Conservation (phyloP, 2,888 invertebrate species). For the Nomada ruficornis region DNA sequence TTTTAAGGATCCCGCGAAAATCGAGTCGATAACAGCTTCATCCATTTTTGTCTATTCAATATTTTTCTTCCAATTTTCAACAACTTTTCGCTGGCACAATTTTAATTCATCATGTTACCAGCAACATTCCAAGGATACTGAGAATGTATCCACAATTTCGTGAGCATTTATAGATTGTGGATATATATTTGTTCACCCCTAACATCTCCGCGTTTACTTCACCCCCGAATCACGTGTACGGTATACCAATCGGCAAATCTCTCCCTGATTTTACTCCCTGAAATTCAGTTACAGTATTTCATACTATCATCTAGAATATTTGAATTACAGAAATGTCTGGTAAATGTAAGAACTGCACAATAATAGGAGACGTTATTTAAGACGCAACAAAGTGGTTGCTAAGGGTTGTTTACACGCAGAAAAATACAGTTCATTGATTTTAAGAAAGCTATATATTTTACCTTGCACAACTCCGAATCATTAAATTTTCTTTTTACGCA, state of each 20-base stretch:
- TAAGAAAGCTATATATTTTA: slow-evolving; percentile 17
- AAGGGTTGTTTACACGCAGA: slow-evolving; percentile 63
- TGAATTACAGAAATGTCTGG: not conserved
- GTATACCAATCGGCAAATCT: not conserved
- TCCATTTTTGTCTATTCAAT: slow-evolving; percentile 88
- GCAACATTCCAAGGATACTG: slow-evolving; percentile 48
- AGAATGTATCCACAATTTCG: slow-evolving; percentile 35
- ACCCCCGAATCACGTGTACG: not conserved
- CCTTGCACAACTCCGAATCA: not conserved
- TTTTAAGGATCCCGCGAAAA: slow-evolving; percentile 95
- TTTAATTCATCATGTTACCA: slow-evolving; percentile 24
- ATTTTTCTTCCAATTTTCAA: not conserved
- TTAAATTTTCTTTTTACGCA: not conserved
- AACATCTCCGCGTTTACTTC: slow-evolving; percentile 6
- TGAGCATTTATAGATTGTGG: slow-evolving; percentile 50
- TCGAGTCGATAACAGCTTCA: slow-evolving; percentile 94
- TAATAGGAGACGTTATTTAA: not conserved
- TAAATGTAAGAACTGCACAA: not conserved
- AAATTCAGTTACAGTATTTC: not conserved
- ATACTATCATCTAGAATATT: not conserved
- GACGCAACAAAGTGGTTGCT: slow-evolving; percentile 54
- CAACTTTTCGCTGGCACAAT: not conserved
- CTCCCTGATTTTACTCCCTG: too few species aligned
- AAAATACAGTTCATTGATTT: slow-evolving; percentile 62
- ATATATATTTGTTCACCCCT: slow-evolving; percentile 39